These are phyloP conservation scores for Petromus typicus DNA, from an alignment of 2,113 vertebrate species.

Conservation along the genomic window DNA sequence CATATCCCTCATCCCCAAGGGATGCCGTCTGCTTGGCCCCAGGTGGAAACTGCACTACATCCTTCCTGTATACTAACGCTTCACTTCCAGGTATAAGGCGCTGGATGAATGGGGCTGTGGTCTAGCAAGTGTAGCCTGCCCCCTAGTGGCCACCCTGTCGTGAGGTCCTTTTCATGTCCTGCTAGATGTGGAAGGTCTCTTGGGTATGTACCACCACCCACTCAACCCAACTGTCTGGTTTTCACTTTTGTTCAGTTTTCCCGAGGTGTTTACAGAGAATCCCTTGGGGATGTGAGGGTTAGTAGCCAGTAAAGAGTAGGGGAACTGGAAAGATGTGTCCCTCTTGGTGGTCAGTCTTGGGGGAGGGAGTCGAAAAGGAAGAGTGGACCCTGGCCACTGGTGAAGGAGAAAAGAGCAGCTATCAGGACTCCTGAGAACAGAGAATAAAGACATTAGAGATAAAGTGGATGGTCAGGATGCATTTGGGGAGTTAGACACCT, in stretches of 20 bases:
- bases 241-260: not conserved
- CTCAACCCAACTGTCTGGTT: not conserved
- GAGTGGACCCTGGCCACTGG: not conserved
- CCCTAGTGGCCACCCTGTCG: constrained; percentile 58
- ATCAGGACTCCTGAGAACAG: not conserved
- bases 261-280: not conserved
- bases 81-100: not conserved
- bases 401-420: not conserved
- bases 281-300: not conserved
- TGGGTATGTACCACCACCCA: rapidly evolving
- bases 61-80: not conserved
- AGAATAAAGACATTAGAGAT: not conserved
- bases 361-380: not conserved
- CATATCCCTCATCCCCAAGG: not conserved
- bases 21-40: not conserved
- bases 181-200: not conserved
- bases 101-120: not conserved
- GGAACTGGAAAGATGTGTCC: not conserved
- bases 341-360: not conserved
- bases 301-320: not conserved
- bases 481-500: not conserved
- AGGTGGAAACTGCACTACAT: not conserved
- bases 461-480: not conserved
- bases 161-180: not conserved
- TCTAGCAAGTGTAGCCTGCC: constrained; percentile 56